Base-by-base conservation (phyloP, 2,113 vertebrate genomes). In the Caracal caracal region DNA sequence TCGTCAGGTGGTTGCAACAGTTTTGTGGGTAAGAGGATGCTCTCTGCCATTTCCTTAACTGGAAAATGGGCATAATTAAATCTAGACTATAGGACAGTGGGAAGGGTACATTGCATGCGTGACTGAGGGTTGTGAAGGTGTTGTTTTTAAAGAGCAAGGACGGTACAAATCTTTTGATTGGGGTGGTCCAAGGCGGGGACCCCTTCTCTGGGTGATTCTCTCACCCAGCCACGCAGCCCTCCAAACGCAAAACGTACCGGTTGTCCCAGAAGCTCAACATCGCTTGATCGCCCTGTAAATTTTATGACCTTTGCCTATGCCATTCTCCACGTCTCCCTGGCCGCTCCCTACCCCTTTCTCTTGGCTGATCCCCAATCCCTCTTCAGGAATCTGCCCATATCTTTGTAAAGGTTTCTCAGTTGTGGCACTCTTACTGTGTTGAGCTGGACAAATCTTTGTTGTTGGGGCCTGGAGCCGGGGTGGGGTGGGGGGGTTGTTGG, bases 381-480 rank as follows among this genome's bases (percentile, higher is more conserved):
- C 80, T 51, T 17, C 19, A 59, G 10, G 28, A 3, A 3, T 78
- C 26, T 30, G 40, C 40, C 13, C 40, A 5, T 0, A 28, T 1
- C 3, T 61, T 17, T 6, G 11, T 1, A 0, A 3, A 1, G 33
- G 11, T 3, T 5, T 70, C 51, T 63, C 43, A 26, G 1, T 3
- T 24, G 2, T 0, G 3, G 12, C 8, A 10, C 75, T 0, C 3
- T 0, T 15, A 12, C 2, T 2, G n/a, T 30, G 6, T 5, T 17
- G 84, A 79, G 43, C 59, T 9, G 1, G 43, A 2, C 12, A 7
- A 33, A 26, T 59, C 63, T 49, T 49, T 43, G 28, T 9, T 6
- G 33, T n/a, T 47, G 49, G 43, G 26, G 11, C 61, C 7, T 5
- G 5, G 19, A 40, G 40, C 30, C 37, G n/a, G 9, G 10, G 40